Evolutionary conservation across 2,113 vertebrate genomes (phyloP), one percentile per base, ranked within the genome.

Genomic region (Dicerorhinus sumatrensis): DNA sequence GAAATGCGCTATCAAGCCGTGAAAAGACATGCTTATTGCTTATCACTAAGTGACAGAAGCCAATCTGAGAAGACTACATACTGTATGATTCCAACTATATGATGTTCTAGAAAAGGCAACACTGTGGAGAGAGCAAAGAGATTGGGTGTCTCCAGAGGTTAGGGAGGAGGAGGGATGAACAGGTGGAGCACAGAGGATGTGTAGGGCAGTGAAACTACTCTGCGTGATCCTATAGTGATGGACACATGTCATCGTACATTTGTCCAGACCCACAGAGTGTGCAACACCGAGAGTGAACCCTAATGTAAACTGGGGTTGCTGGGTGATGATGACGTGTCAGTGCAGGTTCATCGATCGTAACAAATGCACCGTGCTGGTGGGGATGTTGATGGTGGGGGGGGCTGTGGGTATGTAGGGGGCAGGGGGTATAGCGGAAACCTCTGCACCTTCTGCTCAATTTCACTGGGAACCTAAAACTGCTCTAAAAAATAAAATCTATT

Each of bases 281-380:
- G 9, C 76, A 11, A 5, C 56, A 2, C 29, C 39, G 0, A 4
- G 2, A 27, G 27, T 8, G n/a, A 73, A 11, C 63, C 33, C 18
- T 29, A 27, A 8, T 1, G 2, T 25, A 12, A 27, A 8, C 10
- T 5, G 0, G 8, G 42, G 42, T 0, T 21, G 16, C 72, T 3
- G n/a, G 76, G 79, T 1, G 2, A 33, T 2, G 33, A 36, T 4
- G 33, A 20, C 0, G 1, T 4, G 12, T 25, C 39, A 0, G 0
- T 7, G 76, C 6, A 2, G 18, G 5, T 18, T 51, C 93, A 13
- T 33, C 1, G 0, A 0, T 16, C 10, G 10, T 11, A n/a, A 75
- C 42, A 36, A 20, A 31, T 0, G 58, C 33, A 6, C 11, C 39
- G 3, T n/a, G 29, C 31, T 18, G 33, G 13, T 25, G 65, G 63